Evolutionary conservation across 1,140 invertebrate species (phyloP).

Genomic region (Glossosoma conforme): DNA sequence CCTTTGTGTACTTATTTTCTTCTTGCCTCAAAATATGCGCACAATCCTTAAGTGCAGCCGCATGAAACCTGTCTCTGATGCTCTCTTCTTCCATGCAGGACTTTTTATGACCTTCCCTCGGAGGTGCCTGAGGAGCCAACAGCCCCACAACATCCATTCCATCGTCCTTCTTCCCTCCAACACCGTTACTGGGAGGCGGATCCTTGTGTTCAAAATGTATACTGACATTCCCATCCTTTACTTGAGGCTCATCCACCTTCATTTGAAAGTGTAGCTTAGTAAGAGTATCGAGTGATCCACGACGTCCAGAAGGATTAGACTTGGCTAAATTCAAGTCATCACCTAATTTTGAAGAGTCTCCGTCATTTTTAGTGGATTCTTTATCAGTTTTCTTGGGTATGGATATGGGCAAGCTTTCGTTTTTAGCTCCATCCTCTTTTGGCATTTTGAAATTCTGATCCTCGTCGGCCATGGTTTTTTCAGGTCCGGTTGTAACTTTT

Average conservation of each 20-base stretch:
- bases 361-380: too few relatives aligned
- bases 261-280: conserved; percentile 10
- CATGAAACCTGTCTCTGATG: conserved; percentile 52
- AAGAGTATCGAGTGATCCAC: not conserved
- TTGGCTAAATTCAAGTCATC: too few relatives aligned
- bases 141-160: not conserved
- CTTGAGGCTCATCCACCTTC: conserved; percentile 9
- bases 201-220: not conserved
- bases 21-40: conserved; percentile 56
- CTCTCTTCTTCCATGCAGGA: conserved; percentile 65
- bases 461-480: too few relatives aligned
- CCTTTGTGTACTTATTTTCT: conserved; percentile 54
- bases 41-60: conserved; percentile 55
- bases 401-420: too few relatives aligned
- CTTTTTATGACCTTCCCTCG: conserved; percentile 41
- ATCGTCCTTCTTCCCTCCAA: conserved; percentile 2
- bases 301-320: too few relatives aligned
- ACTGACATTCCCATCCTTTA: not conserved
- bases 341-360: too few relatives aligned
- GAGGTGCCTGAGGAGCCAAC: not conserved
- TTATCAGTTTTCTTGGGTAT: too few relatives aligned
- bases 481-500: too few relatives aligned
- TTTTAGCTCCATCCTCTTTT: too few relatives aligned
- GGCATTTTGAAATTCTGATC: too few relatives aligned
- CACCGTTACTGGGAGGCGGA: not conserved